Percentiles rank a stretch among this genome's conserved stretches.
Conservation (phyloP, 2,888 invertebrate species). For the Cerastis leucographa region DNA sequence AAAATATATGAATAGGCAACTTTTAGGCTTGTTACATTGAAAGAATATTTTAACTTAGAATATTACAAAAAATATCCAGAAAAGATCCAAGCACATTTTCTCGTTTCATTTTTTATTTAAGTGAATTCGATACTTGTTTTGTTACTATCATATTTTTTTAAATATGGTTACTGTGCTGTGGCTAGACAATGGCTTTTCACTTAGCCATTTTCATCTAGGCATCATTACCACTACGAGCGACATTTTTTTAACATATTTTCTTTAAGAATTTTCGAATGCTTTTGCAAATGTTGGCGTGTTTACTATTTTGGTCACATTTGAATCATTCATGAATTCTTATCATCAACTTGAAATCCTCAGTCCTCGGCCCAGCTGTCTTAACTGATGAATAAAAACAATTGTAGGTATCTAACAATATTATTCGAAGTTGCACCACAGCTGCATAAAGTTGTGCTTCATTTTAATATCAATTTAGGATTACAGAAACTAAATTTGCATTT, state of each 20-base stretch:
- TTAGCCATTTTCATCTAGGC: neutral
- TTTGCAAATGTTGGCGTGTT: neutral
- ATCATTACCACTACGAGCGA: neutral
- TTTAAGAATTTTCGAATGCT: neutral
- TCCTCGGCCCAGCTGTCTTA: slow-evolving; percentile 2
- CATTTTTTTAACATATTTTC: neutral
- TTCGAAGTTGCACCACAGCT: slow-evolving; percentile 44
- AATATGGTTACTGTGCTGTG: neutral
- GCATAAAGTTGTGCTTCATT: slow-evolving; percentile 56
- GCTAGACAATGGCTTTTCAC: neutral
- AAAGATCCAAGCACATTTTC: neutral
- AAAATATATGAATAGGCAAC: no score
- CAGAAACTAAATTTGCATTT: slow-evolving; percentile 60
- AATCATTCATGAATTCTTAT: slow-evolving; percentile 11
- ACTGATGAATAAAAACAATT: slow-evolving; percentile 17
- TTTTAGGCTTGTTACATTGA: no score
- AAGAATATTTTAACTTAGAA: no score
- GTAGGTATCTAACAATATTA: slow-evolving; percentile 28
- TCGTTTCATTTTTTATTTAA: neutral
- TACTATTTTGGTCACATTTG: neutral
- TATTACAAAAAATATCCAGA: no score
- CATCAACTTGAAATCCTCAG: slow-evolving; percentile 1
- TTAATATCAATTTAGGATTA: slow-evolving; percentile 64
- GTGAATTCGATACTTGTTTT: neutral
- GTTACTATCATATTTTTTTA: neutral